Evolutionary conservation across 2,888 invertebrate species (phyloP).

Genomic region (Eurytoma adleriae): DNA sequence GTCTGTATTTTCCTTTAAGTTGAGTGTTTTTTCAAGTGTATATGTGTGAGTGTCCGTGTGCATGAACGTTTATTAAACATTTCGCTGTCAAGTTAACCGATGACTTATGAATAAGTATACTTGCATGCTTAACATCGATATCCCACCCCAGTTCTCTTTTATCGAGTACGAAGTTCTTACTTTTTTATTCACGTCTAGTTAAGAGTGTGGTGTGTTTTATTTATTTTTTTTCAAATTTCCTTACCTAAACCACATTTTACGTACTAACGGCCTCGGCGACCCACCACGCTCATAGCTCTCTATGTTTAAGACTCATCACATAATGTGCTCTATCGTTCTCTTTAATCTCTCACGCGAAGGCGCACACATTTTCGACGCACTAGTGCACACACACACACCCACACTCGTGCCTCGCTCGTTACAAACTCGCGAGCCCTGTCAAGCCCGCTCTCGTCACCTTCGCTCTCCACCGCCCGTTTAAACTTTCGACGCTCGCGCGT

Average conservation of each 20-base stretch:
- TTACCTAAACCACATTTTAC: slow-evolving; percentile 52
- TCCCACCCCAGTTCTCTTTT: slow-evolving; percentile 10
- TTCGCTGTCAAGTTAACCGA: slow-evolving; percentile 70
- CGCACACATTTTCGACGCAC: background rate
- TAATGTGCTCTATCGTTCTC: slow-evolving; percentile 19
- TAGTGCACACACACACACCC: background rate
- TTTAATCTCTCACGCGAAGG: slow-evolving; percentile 2
- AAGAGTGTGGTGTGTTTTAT: slow-evolving; percentile 39
- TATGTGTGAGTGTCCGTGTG: slow-evolving; percentile 60
- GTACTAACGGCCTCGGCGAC: slow-evolving; percentile 39
- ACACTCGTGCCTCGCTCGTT: slow-evolving; percentile 23
- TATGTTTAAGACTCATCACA: background rate
- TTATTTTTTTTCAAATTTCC: slow-evolving; percentile 33
- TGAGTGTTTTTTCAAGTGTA: slow-evolving; percentile 55
- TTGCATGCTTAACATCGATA: slow-evolving; percentile 53
- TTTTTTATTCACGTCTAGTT: slow-evolving; percentile 48
- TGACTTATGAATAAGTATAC: slow-evolving; percentile 60
- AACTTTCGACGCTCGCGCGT: background rate
- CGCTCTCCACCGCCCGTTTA: background rate
- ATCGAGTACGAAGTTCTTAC: slow-evolving; percentile 5
- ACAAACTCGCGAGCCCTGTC: slow-evolving; percentile 45
- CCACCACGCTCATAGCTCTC: slow-evolving; percentile 33
- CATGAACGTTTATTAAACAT: slow-evolving; percentile 61
- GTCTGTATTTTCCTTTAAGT: too few relatives aligned
- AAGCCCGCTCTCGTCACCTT: slow-evolving; percentile 21